Evolutionary conservation across 1,140 invertebrate genomes (phyloP), one percentile per base, ranked within the genome.

Genomic region (Drosophila nikananu): DNA sequence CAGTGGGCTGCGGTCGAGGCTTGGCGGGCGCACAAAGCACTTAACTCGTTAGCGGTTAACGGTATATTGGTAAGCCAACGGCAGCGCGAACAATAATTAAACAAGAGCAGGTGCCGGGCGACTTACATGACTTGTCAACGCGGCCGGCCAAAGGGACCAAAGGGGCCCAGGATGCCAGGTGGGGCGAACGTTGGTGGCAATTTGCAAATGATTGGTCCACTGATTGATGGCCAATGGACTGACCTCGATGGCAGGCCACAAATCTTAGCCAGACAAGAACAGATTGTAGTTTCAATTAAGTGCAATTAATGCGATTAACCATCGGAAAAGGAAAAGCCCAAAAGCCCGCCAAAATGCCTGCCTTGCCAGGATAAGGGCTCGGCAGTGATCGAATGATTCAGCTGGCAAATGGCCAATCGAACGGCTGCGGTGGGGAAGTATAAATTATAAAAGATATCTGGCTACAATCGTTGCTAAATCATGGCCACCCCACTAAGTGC

Each of bases 11-110:
- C 62, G 84, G 84, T 87, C 46, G 61, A 13, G 41, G 62, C 62
- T 87, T 72, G 68, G 65, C 64, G 64, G 74, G 73, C 70, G 71
- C 66, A 71, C 84, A 80, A 89, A 89, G 84, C 84, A 89, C 84
- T 89, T 89, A 89, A 89, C 84, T 89, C 86, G 86, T 89, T 89
- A 89, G 84, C 81, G 84, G 84, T 89, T 89, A 84, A 84, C 81
- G 84, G 54, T 80, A 72, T 87, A 84, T 89, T 90, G 84, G 84
- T 84, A 79, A 81, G 78, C 84, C 84, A 75, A 71, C 62, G 76
- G 77, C 67, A 57, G 67, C 74, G 78, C 60, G 84, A 79, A 74
- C 84, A 83, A 83, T 89, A 87, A 87, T 87, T 87, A 87, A 87
- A 87, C 83, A 87, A 77, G 73, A 81, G 39, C 59, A 63, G 70